Conservation (phyloP, 2,888 invertebrate species). For the Epinotia bilunana region DNA sequence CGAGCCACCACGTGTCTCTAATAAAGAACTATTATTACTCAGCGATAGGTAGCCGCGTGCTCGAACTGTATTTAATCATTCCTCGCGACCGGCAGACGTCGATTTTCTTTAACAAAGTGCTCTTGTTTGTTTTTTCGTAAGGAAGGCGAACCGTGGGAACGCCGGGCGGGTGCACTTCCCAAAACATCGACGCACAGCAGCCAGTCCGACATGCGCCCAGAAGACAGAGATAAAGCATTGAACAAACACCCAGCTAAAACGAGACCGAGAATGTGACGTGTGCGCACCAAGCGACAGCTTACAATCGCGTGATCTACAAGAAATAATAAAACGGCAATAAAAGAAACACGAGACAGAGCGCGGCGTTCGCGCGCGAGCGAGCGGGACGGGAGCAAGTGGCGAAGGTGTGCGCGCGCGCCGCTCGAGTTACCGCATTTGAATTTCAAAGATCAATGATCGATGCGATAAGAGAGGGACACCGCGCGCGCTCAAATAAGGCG, state of each 20-base stretch:
- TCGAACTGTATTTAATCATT: constrained; percentile 84
- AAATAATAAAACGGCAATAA: constrained; percentile 85
- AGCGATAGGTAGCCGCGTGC: constrained; percentile 78
- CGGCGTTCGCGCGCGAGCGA: constrained; percentile 71
- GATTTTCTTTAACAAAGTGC: constrained; percentile 84
- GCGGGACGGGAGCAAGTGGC: constrained; percentile 70
- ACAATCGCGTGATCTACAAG: constrained; percentile 85
- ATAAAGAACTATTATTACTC: constrained; percentile 79
- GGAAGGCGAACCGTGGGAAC: constrained; percentile 85
- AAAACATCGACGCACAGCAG: constrained; percentile 85
- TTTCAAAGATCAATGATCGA: constrained; percentile 84
- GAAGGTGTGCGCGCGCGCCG: constrained; percentile 79
- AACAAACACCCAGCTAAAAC: constrained; percentile 49
- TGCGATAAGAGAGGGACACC: constrained; percentile 75
- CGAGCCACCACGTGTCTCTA: constrained; percentile 76
- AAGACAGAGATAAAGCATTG: constrained; percentile 62
- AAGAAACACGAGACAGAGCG: constrained; percentile 82
- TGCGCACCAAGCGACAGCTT: constrained; percentile 83
- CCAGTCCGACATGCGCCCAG: constrained; percentile 79
- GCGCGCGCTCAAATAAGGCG: constrained; percentile 60
- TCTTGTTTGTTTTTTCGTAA: constrained; percentile 85
- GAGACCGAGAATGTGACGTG: constrained; percentile 74
- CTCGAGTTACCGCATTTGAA: constrained; percentile 81
- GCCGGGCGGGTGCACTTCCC: constrained; percentile 85
- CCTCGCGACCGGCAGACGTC: constrained; percentile 83